These are phyloP conservation scores for Onychomys leucogaster DNA, from an alignment of 2,797 vertebrate genomes.

Conservation along the genomic window DNA sequence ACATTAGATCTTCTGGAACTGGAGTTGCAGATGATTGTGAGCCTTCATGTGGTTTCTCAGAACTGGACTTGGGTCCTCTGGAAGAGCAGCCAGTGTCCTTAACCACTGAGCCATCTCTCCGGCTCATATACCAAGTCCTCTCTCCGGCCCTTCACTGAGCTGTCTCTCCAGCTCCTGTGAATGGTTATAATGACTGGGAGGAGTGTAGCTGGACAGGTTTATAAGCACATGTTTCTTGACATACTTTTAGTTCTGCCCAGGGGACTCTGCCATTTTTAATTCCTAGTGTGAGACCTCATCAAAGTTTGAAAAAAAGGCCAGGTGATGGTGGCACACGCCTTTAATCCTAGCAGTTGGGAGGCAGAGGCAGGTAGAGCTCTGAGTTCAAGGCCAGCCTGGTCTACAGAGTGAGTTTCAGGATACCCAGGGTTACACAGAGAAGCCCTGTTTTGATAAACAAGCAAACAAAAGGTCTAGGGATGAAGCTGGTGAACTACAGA, in stretches of 20 bases:
- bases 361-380: not conserved
- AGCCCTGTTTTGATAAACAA: not conserved
- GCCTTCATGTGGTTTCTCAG: too few species aligned
- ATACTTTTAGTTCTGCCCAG: slow-evolving; percentile 15
- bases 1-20: not conserved
- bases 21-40: not conserved
- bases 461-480: not conserved
- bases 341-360: not conserved
- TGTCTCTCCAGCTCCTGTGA: not conserved
- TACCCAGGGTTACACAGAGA: not conserved
- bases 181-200: not conserved
- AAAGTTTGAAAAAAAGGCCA: not conserved
- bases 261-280: not conserved
- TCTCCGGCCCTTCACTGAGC: not conserved
- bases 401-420: not conserved
- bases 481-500: not conserved
- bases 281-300: not conserved
- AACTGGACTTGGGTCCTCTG: not conserved
- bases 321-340: not conserved
- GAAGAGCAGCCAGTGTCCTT: not conserved
- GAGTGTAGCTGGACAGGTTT: not conserved
- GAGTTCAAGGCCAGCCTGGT: not conserved
- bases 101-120: not conserved
- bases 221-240: not conserved
- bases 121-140: not conserved